Conservation (phyloP, 2,888 invertebrate species). For the Drosophila dives region DNA sequence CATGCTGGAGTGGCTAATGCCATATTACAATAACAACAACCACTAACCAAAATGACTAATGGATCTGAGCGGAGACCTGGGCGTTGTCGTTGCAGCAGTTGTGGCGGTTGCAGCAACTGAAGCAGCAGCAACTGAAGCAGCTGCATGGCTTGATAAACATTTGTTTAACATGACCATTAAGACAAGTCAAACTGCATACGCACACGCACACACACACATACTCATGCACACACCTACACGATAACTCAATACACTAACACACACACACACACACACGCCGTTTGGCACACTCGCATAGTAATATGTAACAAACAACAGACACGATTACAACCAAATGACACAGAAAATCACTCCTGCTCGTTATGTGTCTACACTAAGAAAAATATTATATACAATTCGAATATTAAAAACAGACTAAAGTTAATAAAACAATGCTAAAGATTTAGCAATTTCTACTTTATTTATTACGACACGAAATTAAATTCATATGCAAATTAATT, state of each 20-base stretch:
- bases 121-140: constrained; percentile 31
- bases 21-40: constrained; percentile 48
- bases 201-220: constrained; percentile 44
- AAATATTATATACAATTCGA: neutral
- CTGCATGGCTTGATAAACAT: constrained; percentile 82
- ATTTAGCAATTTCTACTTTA: neutral
- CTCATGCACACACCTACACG: neutral
- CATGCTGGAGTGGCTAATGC: constrained; percentile 50
- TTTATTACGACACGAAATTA: neutral
- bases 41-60: constrained; percentile 71
- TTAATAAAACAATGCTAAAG: neutral
- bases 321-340: constrained; percentile 82
- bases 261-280: constrained; percentile 29
- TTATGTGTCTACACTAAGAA: constrained; percentile 33
- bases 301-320: constrained; percentile 82
- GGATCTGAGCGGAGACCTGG: constrained; percentile 42
- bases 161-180: constrained; percentile 83
- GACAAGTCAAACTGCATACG: constrained; percentile 74
- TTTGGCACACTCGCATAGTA: constrained; percentile 66
- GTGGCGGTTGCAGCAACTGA: constrained; percentile 15
- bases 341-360: constrained; percentile 77
- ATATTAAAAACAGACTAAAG: neutral
- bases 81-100: constrained; percentile 32
- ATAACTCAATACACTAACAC: constrained; percentile 12
- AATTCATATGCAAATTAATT: neutral